Evolutionary conservation across 2,113 vertebrate genomes (phyloP).

Genomic region (Manacus vitellinus): DNA sequence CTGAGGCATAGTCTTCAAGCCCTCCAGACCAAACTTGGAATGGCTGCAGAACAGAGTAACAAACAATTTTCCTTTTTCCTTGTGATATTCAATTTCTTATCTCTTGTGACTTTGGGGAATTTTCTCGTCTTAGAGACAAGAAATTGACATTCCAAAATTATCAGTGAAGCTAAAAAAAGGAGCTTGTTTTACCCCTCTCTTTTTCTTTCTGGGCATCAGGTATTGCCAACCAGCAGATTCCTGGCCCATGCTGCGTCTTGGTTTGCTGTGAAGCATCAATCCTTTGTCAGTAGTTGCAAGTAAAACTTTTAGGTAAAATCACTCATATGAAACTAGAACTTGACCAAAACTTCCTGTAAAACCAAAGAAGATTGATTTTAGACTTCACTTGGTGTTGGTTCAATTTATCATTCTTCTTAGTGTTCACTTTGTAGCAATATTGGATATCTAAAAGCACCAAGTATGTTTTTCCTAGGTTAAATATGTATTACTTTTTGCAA

Average conservation of each 20-base stretch:
- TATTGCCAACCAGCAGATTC: neutral
- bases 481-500: neutral
- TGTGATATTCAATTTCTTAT: neutral
- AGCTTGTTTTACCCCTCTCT: neutral
- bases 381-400: fast-evolving
- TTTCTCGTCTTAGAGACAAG: neutral
- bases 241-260: neutral
- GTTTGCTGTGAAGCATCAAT: neutral
- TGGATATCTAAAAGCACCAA: neutral
- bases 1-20: neutral
- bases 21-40: neutral
- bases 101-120: neutral
- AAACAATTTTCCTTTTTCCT: neutral
- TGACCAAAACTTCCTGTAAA: neutral
- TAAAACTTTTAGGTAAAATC: neutral
- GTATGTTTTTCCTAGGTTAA: neutral
- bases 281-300: neutral
- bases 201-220: neutral
- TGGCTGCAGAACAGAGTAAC: neutral
- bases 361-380: neutral
- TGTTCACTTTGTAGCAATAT: neutral
- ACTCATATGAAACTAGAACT: neutral
- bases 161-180: neutral
- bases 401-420: neutral
- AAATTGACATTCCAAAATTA: neutral